Evolutionary conservation across 2,113 vertebrate species (phyloP).

Genomic region (Nothocercus nigrocapillus): DNA sequence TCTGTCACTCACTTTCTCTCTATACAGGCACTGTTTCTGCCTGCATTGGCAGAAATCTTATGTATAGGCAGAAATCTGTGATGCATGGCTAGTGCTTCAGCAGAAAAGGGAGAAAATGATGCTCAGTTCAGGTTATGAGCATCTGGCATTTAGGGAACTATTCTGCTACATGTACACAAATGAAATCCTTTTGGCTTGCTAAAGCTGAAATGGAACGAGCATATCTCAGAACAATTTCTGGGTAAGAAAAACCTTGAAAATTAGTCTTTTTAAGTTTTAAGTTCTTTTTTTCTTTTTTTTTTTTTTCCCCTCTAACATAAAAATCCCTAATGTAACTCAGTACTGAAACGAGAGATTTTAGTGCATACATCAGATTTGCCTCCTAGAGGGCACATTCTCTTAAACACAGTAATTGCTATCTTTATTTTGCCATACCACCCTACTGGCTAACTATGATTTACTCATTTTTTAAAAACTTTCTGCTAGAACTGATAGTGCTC

Average conservation of each 20-base stretch:
- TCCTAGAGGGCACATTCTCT: neutral
- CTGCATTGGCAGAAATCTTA: too few relatives aligned
- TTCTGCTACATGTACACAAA: neutral
- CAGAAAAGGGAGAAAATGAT: neutral
- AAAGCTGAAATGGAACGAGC: neutral
- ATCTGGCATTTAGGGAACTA: neutral
- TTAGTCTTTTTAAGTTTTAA: neutral
- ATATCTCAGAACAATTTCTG: neutral
- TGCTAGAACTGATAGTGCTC: neutral
- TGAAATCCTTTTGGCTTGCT: neutral
- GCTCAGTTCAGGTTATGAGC: neutral
- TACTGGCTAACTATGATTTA: neutral
- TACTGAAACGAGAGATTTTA: neutral
- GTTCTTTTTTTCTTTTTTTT: too few relatives aligned
- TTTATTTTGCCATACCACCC: neutral
- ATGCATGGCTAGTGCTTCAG: neutral
- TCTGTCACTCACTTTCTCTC: constrained; percentile 11
- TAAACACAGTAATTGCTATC: neutral
- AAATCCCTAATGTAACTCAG: neutral
- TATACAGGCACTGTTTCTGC: neutral
- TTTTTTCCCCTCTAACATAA: neutral
- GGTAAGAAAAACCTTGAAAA: neutral
- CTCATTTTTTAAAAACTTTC: constrained; percentile 1
- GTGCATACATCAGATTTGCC: neutral
- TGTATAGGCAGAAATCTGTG: too few relatives aligned